A percentile compares a stretch with the other conserved stretches of the same genome.
These are phyloP conservation scores for Arion vulgaris DNA, from an alignment of 1,140 invertebrate genomes.

Conservation along the genomic window DNA sequence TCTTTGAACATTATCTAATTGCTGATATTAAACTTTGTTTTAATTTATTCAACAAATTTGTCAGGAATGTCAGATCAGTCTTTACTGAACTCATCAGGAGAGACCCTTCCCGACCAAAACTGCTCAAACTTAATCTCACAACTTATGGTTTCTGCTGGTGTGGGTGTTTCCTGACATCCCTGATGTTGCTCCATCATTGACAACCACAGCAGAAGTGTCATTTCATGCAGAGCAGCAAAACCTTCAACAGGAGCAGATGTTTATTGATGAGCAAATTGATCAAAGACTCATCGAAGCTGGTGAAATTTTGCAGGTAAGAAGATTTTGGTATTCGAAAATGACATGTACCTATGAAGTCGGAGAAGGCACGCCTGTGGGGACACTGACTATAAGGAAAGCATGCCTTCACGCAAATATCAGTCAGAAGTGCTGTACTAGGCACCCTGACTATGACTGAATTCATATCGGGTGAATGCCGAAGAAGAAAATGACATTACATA, in stretches of 20 bases:
- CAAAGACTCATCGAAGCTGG: not conserved
- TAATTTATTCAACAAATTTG: not conserved
- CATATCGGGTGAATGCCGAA: too few relatives aligned
- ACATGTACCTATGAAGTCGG: too few relatives aligned
- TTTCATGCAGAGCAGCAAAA: not conserved
- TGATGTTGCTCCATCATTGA: not conserved
- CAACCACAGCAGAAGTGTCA: not conserved
- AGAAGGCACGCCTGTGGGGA: too few relatives aligned
- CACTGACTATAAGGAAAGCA: too few relatives aligned
- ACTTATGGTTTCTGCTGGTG: not conserved
- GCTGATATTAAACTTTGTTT: too few relatives aligned
- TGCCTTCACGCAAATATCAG: too few relatives aligned
- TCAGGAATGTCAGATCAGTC: slow-evolving; percentile 13
- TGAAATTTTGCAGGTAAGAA: slow-evolving; percentile 20
- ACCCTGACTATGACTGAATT: too few relatives aligned
- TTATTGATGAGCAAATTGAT: not conserved
- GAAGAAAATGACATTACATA: too few relatives aligned
- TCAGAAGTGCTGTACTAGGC: too few relatives aligned
- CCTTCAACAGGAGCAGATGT: not conserved
- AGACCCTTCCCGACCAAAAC: not conserved
- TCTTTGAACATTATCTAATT: too few relatives aligned
- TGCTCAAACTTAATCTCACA: not conserved
- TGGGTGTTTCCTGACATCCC: not conserved
- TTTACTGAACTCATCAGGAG: slow-evolving; percentile 5
- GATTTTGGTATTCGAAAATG: too few relatives aligned